Conservation (phyloP, 2,888 invertebrate species). For the Apotomis betuletana region DNA sequence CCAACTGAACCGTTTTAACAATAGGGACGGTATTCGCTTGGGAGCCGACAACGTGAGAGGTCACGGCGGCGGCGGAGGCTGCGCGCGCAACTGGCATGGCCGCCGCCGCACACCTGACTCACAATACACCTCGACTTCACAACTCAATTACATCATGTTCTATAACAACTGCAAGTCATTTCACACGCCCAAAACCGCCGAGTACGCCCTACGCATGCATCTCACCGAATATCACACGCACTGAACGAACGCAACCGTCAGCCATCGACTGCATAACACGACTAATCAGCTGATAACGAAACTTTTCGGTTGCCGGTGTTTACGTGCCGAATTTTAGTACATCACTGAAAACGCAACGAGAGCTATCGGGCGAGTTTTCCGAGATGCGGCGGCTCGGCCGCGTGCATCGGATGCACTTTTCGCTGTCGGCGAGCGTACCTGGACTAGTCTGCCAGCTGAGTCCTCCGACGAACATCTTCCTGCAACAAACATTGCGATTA, state of each 20-base stretch:
- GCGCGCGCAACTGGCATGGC: slow-evolving; percentile 83
- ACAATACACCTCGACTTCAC: slow-evolving; percentile 71
- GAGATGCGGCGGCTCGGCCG: slow-evolving; percentile 61
- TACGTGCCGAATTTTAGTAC: slow-evolving; percentile 63
- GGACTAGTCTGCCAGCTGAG: slow-evolving; percentile 99
- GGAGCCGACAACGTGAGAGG: slow-evolving; percentile 58
- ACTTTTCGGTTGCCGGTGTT: slow-evolving; percentile 73
- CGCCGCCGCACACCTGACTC: slow-evolving; percentile 79
- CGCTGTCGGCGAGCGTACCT: slow-evolving; percentile 87
- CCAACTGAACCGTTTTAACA: slow-evolving; percentile 60
- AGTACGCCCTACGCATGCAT: slow-evolving; percentile 53
- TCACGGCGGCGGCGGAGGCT: slow-evolving; percentile 65
- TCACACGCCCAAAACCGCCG: slow-evolving; percentile 52
- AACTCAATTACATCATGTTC: slow-evolving; percentile 69
- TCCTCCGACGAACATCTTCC: slow-evolving; percentile 99
- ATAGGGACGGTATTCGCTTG: slow-evolving; percentile 73
- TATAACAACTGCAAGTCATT: slow-evolving; percentile 44
- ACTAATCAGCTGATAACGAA: slow-evolving; percentile 81
- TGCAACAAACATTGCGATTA: slow-evolving; percentile 88
- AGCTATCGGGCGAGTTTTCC: slow-evolving; percentile 56
- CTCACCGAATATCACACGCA: slow-evolving; percentile 56
- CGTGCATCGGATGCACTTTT: slow-evolving; percentile 73
- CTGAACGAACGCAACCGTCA: slow-evolving; percentile 55
- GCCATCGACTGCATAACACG: slow-evolving; percentile 61
- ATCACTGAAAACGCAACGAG: slow-evolving; percentile 67